These are phyloP conservation scores for Channa striata DNA, from an alignment of 2,797 vertebrate species.

Conservation along the genomic window DNA sequence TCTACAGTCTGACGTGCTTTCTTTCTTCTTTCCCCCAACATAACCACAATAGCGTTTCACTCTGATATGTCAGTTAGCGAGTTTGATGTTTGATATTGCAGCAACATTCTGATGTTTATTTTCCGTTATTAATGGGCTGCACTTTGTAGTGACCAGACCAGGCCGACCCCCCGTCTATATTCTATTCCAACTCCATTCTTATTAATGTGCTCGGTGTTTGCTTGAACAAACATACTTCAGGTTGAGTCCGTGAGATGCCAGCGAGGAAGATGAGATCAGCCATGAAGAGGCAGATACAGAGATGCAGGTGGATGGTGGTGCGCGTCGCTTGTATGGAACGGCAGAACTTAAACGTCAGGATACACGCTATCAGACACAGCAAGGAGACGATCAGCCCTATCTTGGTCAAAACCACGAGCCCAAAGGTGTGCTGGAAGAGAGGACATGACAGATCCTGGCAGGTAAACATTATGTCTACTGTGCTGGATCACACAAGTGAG, in stretches of 20 bases:
- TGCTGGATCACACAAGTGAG: too few relatives aligned
- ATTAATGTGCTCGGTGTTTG: neutral
- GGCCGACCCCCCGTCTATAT: neutral
- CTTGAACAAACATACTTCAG: constrained; percentile 72
- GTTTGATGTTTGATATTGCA: constrained; percentile 1
- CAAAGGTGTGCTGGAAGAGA: constrained; percentile 61
- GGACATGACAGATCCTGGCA: neutral
- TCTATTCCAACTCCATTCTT: neutral
- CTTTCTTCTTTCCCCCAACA: neutral
- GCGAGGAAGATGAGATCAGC: constrained; percentile 87
- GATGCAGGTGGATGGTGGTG: constrained; percentile 90
- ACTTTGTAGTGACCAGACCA: too few relatives aligned
- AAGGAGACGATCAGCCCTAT: constrained; percentile 86
- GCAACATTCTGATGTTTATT: neutral
- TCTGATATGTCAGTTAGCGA: neutral
- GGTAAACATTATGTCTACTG: too few relatives aligned
- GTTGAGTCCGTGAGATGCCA: constrained; percentile 78
- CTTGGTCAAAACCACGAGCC: constrained; percentile 81
- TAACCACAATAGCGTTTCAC: neutral
- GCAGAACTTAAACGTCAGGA: constrained; percentile 89
- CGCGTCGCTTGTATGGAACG: constrained; percentile 87
- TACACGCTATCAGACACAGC: constrained; percentile 84
- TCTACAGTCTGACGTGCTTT: neutral
- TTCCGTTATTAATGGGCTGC: too few relatives aligned
- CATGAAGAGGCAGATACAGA: constrained; percentile 88